phyloP scores from a whole-genome alignment of 2,113 vertebrate genomes.

The Balaeniceps rex region DNA sequence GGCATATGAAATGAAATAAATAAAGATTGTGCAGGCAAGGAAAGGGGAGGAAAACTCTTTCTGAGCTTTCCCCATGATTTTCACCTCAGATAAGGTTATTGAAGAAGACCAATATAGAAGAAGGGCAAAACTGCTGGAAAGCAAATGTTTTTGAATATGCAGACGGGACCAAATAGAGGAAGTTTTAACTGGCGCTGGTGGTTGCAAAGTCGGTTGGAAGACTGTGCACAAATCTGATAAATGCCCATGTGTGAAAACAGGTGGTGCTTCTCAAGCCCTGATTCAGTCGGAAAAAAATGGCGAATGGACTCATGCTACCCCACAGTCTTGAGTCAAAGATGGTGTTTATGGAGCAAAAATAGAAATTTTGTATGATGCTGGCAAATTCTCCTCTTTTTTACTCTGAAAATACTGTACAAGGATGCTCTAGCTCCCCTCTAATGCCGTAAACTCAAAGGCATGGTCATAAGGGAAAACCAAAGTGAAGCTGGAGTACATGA shows the following conservation, averaged over 20 bases:
- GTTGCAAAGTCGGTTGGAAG: slow-evolving; percentile 63
- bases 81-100: neutral
- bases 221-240: slow-evolving; percentile 67
- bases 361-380: neutral
- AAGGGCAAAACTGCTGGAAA: neutral
- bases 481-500: neutral
- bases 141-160: neutral
- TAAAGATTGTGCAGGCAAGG: neutral
- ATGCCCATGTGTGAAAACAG: slow-evolving; percentile 51
- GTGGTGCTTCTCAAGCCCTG: slow-evolving; percentile 24
- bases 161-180: neutral
- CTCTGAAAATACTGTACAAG: slow-evolving; percentile 32
- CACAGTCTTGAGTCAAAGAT: slow-evolving; percentile 39
- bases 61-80: neutral
- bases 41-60: neutral
- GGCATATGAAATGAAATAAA: neutral
- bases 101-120: neutral
- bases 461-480: slow-evolving; percentile 52
- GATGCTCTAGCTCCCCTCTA: slow-evolving; percentile 28
- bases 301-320: neutral
- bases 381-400: neutral
- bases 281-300: neutral
- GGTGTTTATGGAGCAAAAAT: slow-evolving; percentile 3
- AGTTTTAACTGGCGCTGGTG: slow-evolving; percentile 45
- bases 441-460: slow-evolving; percentile 14